Percentiles rank a stretch among this genome's conserved stretches.
Evolutionary conservation across 2,113 vertebrate species (phyloP).

Genomic region (Pleuronectes platessa): DNA sequence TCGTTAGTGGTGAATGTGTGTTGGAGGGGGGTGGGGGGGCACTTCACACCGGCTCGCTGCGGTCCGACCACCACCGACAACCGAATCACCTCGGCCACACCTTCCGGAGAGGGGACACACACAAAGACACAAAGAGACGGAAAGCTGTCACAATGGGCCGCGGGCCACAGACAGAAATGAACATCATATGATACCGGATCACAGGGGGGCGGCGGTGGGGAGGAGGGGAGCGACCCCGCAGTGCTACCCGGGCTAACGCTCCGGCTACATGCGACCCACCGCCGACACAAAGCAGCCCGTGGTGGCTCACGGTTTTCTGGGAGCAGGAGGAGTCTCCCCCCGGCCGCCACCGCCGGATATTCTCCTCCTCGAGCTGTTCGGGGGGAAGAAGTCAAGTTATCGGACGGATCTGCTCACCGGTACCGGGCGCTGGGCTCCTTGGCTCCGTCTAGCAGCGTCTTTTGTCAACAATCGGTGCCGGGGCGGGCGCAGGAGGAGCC

Average conservation of each 20-base stretch:
- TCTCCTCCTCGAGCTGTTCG: slow-evolving; percentile 8
- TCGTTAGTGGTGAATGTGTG: slow-evolving; percentile 4
- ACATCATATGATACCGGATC: slow-evolving; percentile 83
- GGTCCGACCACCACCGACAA: slow-evolving; percentile 70
- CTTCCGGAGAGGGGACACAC: slow-evolving; percentile 74
- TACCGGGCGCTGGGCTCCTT: slow-evolving; percentile 51
- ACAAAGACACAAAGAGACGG: slow-evolving; percentile 79
- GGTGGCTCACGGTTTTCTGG: slow-evolving; percentile 76
- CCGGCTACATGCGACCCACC: slow-evolving; percentile 54
- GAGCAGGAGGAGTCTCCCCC: slow-evolving; percentile 39
- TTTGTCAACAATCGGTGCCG: slow-evolving; percentile 84
- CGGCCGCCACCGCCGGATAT: slow-evolving; percentile 1
- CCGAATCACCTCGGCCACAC: slow-evolving; percentile 82
- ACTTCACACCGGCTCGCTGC: slow-evolving; percentile 73
- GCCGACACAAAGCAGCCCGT: slow-evolving; percentile 79
- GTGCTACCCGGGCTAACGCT: slow-evolving; percentile 56
- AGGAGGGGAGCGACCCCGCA: slow-evolving; percentile 66
- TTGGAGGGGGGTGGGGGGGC: slow-evolving; percentile 40
- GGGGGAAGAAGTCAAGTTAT: slow-evolving; percentile 20
- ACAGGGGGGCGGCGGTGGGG: slow-evolving; percentile 65
- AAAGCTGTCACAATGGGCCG: slow-evolving; percentile 72
- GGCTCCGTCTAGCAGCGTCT: slow-evolving; percentile 76
- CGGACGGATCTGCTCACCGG: slow-evolving; percentile 47
- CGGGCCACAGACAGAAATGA: slow-evolving; percentile 66
- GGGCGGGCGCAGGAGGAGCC: slow-evolving; percentile 73